Evolutionary conservation across 2,888 invertebrate species (phyloP).

Genomic region (Sinohyriopsis cumingii): DNA sequence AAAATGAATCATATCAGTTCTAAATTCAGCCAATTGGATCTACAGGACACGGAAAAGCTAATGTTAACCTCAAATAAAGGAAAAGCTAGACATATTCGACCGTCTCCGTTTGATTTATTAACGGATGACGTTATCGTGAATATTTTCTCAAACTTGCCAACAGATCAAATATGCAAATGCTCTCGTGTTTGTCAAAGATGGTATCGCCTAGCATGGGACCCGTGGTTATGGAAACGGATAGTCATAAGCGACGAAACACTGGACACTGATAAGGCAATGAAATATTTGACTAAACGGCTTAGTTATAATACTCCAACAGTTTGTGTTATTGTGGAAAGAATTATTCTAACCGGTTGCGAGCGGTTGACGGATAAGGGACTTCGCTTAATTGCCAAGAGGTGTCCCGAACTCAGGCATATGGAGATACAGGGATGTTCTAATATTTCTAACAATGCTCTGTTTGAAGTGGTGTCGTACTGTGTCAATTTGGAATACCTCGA

Average conservation of each 20-base stretch:
- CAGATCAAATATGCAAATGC: conserved; percentile 81
- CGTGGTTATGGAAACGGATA: conserved; percentile 82
- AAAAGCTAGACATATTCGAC: conserved; percentile 41
- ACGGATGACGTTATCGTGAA: conserved; percentile 81
- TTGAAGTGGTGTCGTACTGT: conserved; percentile 85
- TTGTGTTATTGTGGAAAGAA: conserved; percentile 80
- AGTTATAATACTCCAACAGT: conserved; percentile 80
- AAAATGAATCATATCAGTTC: no score
- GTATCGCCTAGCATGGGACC: conserved; percentile 85
- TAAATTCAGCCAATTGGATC: conserved; percentile 32
- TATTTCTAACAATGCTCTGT: conserved; percentile 84
- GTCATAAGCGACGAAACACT: conserved; percentile 78
- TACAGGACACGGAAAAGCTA: conserved; percentile 47
- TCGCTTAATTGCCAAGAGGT: conserved; percentile 83
- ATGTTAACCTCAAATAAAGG: conserved; percentile 39
- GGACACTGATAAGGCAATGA: conserved; percentile 79
- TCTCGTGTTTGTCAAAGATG: conserved; percentile 85
- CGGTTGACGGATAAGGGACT: conserved; percentile 86
- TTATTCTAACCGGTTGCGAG: conserved; percentile 81
- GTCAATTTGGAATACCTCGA: conserved; percentile 88
- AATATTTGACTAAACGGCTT: conserved; percentile 77
- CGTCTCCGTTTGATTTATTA: conserved; percentile 71
- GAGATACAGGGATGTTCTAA: conserved; percentile 84
- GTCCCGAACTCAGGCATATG: conserved; percentile 86
- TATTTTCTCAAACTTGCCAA: conserved; percentile 82